Base-by-base conservation (phyloP, 2,888 invertebrate genomes). In the Hypolimnas misippus region DNA sequence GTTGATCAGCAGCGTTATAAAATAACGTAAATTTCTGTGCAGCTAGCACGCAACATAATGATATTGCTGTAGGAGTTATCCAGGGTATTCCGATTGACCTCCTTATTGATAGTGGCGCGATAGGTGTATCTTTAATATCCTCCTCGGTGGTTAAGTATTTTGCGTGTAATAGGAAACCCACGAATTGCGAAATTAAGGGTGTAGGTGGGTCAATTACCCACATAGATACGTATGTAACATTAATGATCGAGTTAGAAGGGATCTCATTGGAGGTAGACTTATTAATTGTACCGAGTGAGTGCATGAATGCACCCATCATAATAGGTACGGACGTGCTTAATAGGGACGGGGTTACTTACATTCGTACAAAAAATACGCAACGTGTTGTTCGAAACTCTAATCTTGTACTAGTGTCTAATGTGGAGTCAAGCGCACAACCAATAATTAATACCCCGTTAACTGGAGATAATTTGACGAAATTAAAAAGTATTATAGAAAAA, bases 301-400 rank as follows among this genome's bases (percentile, higher is more conserved):
- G 17, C 19, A 71, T 71, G 62, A 66, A 53, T 12, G 42, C 69
- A 0, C 65, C 72, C 0, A 57, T 76, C 10, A 65, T 72, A 16
- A 66, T 72, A 0, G 71, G 72, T 8, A 73, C 73, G 0, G 72
- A 73, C 25, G 58, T 75, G 2, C 53, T 73, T 0, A 72, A 74
- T 49, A 51, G 71, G 0, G 68, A 71, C 3, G 72, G 73, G 0
- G 52, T 71, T 0, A 63, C 54, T 0, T 73, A 68, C 55, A 42
- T 71, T 14, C 62, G 71, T 0, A 73, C 71, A 0, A 66, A 62
- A 29, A 42, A 71, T 8, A 6, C 17, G 0, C 70, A 71, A 40
- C 38, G 14, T n/a, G 14, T 40, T 1, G 10, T 33, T 33, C 1
- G 33, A 2, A 33, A 1, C 7, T 4, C 8, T 8, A 7, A 8